phyloP scores from a whole-genome alignment of 1,140 invertebrate species.

The Microplitis mediator region DNA sequence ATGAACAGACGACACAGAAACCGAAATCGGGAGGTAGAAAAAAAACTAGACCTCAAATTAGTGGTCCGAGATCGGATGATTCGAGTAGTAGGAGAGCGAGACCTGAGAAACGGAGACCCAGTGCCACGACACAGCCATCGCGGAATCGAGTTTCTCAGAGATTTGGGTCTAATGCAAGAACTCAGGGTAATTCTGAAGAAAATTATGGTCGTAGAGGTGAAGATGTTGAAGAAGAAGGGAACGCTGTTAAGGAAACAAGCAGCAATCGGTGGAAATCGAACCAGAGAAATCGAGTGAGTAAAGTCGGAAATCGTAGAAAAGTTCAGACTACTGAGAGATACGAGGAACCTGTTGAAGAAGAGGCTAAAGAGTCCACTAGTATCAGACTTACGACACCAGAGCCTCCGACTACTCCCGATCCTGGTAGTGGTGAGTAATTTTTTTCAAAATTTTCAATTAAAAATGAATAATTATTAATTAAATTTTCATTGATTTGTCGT shows the following conservation, averaged over 20 bases:
- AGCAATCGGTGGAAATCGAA: not conserved
- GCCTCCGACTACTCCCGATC: constrained; percentile 88
- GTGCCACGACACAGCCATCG: constrained; percentile 31
- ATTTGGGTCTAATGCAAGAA: constrained; percentile 36
- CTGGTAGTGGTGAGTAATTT: constrained; percentile 72
- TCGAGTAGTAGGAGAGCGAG: constrained; percentile 31
- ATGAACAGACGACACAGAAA: constrained; percentile 34
- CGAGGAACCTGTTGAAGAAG: constrained; percentile 23
- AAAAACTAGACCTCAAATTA: constrained; percentile 23
- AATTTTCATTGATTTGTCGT: constrained; percentile 22
- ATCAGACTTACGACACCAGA: constrained; percentile 73
- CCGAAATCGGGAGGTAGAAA: constrained; percentile 32
- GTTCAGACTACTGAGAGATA: constrained; percentile 26
- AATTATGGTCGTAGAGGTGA: constrained; percentile 34
- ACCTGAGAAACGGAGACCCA: constrained; percentile 36
- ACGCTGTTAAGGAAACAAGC: constrained; percentile 34
- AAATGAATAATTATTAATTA: constrained; percentile 8
- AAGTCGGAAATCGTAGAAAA: not conserved
- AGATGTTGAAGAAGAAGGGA: constrained; percentile 41
- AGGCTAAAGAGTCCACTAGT: constrained; percentile 37
- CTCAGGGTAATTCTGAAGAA: constrained; percentile 20
- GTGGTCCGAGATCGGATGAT: constrained; percentile 29
- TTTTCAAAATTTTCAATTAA: constrained; percentile 19
- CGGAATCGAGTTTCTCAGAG: constrained; percentile 38
- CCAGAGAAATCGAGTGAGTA: constrained; percentile 9